These are phyloP conservation scores for Trachemys scripta DNA, from an alignment of 2,113 vertebrate genomes.

Conservation along the genomic window DNA sequence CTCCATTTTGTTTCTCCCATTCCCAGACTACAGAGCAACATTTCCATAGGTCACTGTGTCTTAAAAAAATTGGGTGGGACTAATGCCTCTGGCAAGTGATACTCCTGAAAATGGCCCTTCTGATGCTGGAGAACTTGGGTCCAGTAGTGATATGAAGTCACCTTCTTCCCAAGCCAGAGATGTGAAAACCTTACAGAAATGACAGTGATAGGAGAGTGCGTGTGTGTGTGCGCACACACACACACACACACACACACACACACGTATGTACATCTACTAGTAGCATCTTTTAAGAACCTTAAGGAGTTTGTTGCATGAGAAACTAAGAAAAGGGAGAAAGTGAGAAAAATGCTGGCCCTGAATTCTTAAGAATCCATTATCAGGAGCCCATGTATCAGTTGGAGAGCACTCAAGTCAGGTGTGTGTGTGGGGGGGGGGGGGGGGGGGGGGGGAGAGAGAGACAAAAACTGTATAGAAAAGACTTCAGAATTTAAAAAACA, in stretches of 20 bases:
- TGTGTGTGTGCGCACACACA: not conserved
- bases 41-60: too few relatives aligned
- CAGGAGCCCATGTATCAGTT: not conserved
- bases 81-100: slow-evolving; percentile 13
- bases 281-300: not conserved
- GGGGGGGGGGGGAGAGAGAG: not conserved
- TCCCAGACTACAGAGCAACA: not conserved
- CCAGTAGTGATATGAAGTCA: slow-evolving; percentile 16
- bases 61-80: not conserved
- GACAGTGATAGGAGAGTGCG: not conserved
- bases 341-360: not conserved
- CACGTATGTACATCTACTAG: too few relatives aligned
- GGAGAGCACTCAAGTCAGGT: not conserved
- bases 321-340: not conserved
- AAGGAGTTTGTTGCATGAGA: slow-evolving; percentile 21
- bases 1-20: not conserved
- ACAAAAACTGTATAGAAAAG: not conserved
- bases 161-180: too few relatives aligned
- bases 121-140: slow-evolving; percentile 20
- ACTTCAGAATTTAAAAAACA: not conserved
- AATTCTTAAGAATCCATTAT: not conserved
- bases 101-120: slow-evolving; percentile 34
- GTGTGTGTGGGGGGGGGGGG: not conserved
- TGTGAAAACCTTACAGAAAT: too few relatives aligned
- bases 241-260: too few relatives aligned